phyloP scores from a whole-genome alignment of 2,888 invertebrate genomes.

The Exocentrus adspersus region DNA sequence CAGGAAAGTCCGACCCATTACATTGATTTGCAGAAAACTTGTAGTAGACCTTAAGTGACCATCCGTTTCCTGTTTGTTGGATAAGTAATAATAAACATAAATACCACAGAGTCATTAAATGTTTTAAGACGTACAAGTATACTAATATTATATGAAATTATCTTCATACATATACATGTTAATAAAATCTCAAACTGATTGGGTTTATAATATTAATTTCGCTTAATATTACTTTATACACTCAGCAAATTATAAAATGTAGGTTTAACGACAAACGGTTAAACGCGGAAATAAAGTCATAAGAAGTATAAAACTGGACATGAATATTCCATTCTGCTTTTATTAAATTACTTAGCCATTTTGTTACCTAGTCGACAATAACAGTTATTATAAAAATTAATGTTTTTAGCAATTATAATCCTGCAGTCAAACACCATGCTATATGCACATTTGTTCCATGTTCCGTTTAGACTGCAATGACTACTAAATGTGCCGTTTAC shows the following conservation, averaged over 20 bases:
- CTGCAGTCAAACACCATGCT: slow-evolving; percentile 17
- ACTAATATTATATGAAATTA: slow-evolving; percentile 10
- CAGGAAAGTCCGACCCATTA: slow-evolving; percentile 7
- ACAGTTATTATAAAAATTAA: slow-evolving; percentile 23
- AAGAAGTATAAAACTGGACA: slow-evolving; percentile 7
- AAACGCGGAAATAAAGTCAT: slow-evolving; percentile 17
- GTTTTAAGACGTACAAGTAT: slow-evolving; percentile 14
- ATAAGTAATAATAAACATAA: slow-evolving; percentile 14
- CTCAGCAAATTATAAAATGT: slow-evolving; percentile 18
- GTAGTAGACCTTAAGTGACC: neutral
- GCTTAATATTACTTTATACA: slow-evolving; percentile 17
- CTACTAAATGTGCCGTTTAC: slow-evolving; percentile 20
- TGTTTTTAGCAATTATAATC: slow-evolving; percentile 13
- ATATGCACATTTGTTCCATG: slow-evolving; percentile 13
- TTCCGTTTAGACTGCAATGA: slow-evolving; percentile 8
- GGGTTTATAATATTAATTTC: slow-evolving; percentile 20
- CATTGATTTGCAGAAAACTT: neutral
- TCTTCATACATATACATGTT: neutral
- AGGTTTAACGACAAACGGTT: slow-evolving; percentile 20
- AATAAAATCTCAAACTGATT: slow-evolving; percentile 17
- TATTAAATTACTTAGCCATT: slow-evolving; percentile 15
- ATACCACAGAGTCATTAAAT: slow-evolving; percentile 9
- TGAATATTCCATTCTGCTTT: slow-evolving; percentile 10
- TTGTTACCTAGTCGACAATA: slow-evolving; percentile 14
- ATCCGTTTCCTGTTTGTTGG: slow-evolving; percentile 10